These are phyloP conservation scores for Trichoplusia ni DNA, from an alignment of 1,140 invertebrate genomes.

Conservation along the genomic window DNA sequence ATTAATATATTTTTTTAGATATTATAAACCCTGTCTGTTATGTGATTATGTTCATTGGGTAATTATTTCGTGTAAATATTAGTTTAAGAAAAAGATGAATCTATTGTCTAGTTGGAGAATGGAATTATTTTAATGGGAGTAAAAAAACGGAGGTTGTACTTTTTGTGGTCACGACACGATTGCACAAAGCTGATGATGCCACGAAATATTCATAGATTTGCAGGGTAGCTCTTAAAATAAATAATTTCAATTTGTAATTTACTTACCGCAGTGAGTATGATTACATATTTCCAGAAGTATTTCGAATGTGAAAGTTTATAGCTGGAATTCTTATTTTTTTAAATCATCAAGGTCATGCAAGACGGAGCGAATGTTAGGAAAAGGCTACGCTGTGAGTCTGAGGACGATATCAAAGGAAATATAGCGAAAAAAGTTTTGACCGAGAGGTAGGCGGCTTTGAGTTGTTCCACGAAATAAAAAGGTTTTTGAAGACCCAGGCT, in stretches of 20 bases:
- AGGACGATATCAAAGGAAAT: conserved; percentile 55
- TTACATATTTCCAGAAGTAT: too few relatives aligned
- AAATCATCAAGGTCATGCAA: conserved; percentile 59
- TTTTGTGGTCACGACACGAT: conserved; percentile 23
- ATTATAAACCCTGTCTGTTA: too few relatives aligned
- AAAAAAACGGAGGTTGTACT: background rate
- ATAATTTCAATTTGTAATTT: too few relatives aligned
- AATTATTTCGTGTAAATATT: too few relatives aligned
- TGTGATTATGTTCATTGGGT: too few relatives aligned
- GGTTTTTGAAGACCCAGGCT: too few relatives aligned
- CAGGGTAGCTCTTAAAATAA: too few relatives aligned
- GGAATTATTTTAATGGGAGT: conserved; percentile 25
- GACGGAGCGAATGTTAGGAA: conserved; percentile 54
- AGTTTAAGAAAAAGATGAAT: background rate
- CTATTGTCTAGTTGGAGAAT: conserved; percentile 1
- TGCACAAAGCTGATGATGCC: background rate
- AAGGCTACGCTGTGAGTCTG: conserved; percentile 62
- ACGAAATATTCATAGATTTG: background rate
- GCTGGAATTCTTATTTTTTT: conserved; percentile 24
- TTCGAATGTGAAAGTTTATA: too few relatives aligned
- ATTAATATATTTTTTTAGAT: too few relatives aligned
- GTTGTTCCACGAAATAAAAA: conserved; percentile 1
- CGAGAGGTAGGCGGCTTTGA: conserved; percentile 36
- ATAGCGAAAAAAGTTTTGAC: conserved; percentile 56
- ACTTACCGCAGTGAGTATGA: too few relatives aligned